Evolutionary conservation across 2,888 invertebrate genomes (phyloP), one percentile per base, ranked within the genome.

Genomic region (Ichneumon xanthorius): DNA sequence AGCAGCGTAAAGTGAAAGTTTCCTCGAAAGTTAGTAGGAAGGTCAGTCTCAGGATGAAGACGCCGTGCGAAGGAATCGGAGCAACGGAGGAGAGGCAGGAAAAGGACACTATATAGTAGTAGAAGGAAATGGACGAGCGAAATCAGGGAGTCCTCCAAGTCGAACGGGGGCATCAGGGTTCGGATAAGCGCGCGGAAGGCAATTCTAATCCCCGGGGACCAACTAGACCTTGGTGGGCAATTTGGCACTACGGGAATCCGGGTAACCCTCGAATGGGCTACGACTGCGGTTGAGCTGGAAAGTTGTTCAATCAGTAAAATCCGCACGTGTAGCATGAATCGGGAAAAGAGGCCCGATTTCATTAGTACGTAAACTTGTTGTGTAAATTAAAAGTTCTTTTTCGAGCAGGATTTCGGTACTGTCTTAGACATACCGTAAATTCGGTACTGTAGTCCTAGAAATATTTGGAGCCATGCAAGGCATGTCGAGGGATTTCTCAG

Each of bases 101-200:
- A 71, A 70, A 82, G 70, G 19, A 68, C 19, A 14, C 22, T 4
- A 22, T 11, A 33, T 19, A 11, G 14, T 5, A 63, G 48, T n/a
- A 50, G 80, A 71, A 78, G 22, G 55, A 77, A 76, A 84, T 53
- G 61, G 53, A 67, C 50, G 72, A 48, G 50, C 65, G 85, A 87
- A 89, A 88, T 85, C 76, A 78, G 82, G 87, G 84, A 84, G 33
- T 16, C 79, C 85, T 72, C 58, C 85, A 82, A 85, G 72, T 85
- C 63, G 73, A 78, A 79, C 70, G 81, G 70, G 85, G 61, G 55
- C 33, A 63, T 63, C 63, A 37, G 70, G 76, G 71, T 40, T 58
- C 58, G 58, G 45, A n/a, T 33, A 37, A 40, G 70, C 63, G 33
- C 40, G 72, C 16, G 63, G 50, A 19, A 19, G 67, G 65, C 75